A percentile compares a stretch with the other conserved stretches of the same genome.
These are phyloP conservation scores for Bellardia pandia DNA, from an alignment of 2,888 invertebrate genomes.

Conservation along the genomic window DNA sequence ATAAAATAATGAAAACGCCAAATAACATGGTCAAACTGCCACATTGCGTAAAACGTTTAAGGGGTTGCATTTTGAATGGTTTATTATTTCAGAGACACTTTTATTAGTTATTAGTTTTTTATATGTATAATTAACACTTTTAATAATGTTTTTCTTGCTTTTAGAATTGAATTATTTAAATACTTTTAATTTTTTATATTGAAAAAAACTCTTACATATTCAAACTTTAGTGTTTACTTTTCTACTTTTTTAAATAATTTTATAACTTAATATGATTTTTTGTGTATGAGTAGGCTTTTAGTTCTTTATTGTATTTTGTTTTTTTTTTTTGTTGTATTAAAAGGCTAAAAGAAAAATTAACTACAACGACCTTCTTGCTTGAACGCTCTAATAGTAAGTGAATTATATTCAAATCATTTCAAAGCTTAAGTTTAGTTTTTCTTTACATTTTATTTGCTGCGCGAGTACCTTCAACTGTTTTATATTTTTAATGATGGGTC, in stretches of 20 bases:
- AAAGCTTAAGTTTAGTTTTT: constrained; percentile 81
- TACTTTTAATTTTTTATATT: neutral
- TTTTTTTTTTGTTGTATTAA: constrained; percentile 47
- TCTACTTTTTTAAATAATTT: constrained; percentile 27
- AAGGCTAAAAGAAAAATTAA: constrained; percentile 33
- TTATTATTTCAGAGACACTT: neutral
- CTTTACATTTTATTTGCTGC: constrained; percentile 58
- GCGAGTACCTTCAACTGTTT: constrained; percentile 51
- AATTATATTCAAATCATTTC: constrained; percentile 80
- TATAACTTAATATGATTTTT: constrained; percentile 14
- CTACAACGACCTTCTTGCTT: constrained; percentile 79
- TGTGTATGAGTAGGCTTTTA: neutral
- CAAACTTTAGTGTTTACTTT: constrained; percentile 10
- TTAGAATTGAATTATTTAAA: neutral
- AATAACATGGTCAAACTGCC: constrained; percentile 84
- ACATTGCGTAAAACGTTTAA: constrained; percentile 84
- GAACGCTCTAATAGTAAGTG: constrained; percentile 82
- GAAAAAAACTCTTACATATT: neutral
- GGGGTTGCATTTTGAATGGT: constrained; percentile 81
- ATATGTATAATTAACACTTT: neutral
- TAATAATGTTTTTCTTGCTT: constrained; percentile 1
- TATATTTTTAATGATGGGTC: constrained; percentile 65
- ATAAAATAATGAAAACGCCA: constrained; percentile 83
- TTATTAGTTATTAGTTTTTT: constrained; percentile 8
- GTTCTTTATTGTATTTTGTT: constrained; percentile 12